Evolutionary conservation across 2,113 vertebrate genomes (phyloP), one percentile per base, ranked within the genome.

Genomic region (Labeo catla): DNA sequence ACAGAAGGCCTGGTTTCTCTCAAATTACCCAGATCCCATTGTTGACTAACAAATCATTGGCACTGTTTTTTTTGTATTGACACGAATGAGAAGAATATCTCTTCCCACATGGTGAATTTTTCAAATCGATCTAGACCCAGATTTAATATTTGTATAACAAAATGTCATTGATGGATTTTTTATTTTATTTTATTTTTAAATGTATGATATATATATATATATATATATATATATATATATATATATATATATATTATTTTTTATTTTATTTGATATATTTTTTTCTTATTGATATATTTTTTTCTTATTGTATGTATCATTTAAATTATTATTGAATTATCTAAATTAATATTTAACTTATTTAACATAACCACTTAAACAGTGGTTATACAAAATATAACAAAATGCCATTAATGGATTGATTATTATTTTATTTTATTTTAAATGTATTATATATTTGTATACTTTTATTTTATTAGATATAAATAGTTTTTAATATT

Each of bases 1-100:
- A 86, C 81, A 88, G 87, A 86, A 84, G 84, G 87, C 81, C 50
- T 81, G 36, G 70, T 84, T 82, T 83, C 81, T 84, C 84, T 88
- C 57, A 45, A 74, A 82, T 81, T 28, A 66, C 47, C 83, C 85
- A 81, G 76, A 83, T 84, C 21, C 57, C 34, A 7, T 52, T 82
- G 85, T 86, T 86, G 86, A 83, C 86, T 76, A 63, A 86, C 79
- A 76, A 87, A 77, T 54, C 70, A 66, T 81, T 66, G 72, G 72
- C 72, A 66, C 52, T 74, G 52, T 73, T 86, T 78, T 73, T 73
- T 47, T 19, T 57, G 7, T 76, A 81, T 79, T 83, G 80, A 50
- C 15, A 50, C 65, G 52, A 49, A 80, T 63, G 66, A 76, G 59
- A 50, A 78, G 79, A 83, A 83, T 10, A 65, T 88, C 63, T 79